phyloP scores from a whole-genome alignment of 2,113 vertebrate genomes.

The Eudorcas thomsonii region DNA sequence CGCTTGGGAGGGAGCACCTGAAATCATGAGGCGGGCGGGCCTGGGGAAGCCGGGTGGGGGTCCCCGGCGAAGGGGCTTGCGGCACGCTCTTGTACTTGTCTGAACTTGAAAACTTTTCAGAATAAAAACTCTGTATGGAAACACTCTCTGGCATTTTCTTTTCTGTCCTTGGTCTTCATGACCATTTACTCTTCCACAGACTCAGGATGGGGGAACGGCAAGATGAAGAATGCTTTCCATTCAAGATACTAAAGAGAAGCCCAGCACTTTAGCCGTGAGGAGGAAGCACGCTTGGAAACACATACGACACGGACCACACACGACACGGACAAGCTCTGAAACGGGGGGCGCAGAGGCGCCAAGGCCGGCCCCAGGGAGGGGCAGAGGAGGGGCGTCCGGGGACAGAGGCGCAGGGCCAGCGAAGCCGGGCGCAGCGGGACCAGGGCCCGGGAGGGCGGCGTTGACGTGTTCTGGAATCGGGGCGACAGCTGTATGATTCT shows the following conservation, averaged over 20 bases:
- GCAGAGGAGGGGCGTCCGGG: background rate
- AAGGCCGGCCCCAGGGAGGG: accelerated
- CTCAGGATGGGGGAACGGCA: background rate
- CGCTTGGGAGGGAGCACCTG: background rate
- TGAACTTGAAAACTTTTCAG: background rate
- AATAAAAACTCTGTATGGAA: background rate
- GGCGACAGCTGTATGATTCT: accelerated
- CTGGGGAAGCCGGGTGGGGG: accelerated
- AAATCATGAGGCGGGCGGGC: accelerated
- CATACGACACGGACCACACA: accelerated
- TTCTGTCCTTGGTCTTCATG: background rate
- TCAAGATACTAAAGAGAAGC: background rate
- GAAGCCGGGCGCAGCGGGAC: background rate
- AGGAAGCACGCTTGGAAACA: background rate
- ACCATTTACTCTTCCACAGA: background rate
- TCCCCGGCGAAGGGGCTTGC: background rate
- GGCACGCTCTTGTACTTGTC: background rate
- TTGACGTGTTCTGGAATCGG: background rate
- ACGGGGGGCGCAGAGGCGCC: too few species aligned
- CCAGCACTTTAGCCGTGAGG: background rate
- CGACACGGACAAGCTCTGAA: accelerated
- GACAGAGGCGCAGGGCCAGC: accelerated
- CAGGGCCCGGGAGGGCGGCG: background rate
- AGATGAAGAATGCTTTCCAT: background rate
- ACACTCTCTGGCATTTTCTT: background rate